A percentile compares a stretch with the other conserved stretches of the same genome.
Evolutionary conservation across 2,888 invertebrate genomes (phyloP).

Genomic region (Serrognathus titanus): DNA sequence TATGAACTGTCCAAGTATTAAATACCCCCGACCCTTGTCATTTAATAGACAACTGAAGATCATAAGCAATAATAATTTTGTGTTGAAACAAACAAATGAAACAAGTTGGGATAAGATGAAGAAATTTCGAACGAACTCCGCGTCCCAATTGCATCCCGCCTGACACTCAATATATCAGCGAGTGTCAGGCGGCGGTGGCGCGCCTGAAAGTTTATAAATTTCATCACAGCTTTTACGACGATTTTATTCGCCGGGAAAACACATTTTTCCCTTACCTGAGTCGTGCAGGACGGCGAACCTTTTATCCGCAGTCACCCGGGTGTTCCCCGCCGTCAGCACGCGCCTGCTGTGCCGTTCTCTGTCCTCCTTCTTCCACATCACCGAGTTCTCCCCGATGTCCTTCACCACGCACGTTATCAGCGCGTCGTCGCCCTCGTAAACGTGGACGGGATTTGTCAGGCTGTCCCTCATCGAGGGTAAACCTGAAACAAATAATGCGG

Average conservation of each 20-base stretch:
- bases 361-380: conserved; percentile 72
- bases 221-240: background rate
- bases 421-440: conserved; percentile 72
- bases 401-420: conserved; percentile 77
- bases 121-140: background rate
- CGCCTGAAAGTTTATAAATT: background rate
- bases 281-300: conserved; percentile 74
- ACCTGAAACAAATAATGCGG: conserved; percentile 32
- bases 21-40: no score
- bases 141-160: background rate
- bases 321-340: conserved; percentile 72
- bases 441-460: conserved; percentile 54
- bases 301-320: conserved; percentile 71
- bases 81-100: no score
- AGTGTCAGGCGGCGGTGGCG: background rate
- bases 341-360: conserved; percentile 54
- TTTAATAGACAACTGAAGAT: no score
- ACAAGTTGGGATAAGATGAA: no score
- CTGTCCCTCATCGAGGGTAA: conserved; percentile 52
- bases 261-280: conserved; percentile 57
- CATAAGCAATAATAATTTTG: no score
- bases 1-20: no score
- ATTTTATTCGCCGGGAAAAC: no score
- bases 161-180: background rate
- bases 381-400: conserved; percentile 66